These are phyloP conservation scores for Plagodis dolabraria DNA, from an alignment of 2,888 invertebrate species.

Conservation along the genomic window DNA sequence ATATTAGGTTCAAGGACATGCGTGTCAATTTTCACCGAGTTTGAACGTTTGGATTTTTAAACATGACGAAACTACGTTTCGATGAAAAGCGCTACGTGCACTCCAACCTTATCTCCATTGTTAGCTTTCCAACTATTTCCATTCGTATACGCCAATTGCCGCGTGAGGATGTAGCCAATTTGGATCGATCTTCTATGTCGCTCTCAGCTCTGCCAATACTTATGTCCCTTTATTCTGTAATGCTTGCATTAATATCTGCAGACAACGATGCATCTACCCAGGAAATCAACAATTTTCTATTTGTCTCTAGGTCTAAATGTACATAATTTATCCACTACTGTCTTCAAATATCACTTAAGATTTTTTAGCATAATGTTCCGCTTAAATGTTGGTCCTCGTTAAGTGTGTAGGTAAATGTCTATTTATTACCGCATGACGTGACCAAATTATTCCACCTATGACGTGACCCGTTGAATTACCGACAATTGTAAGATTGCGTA, in stretches of 20 bases:
- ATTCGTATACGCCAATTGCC: constrained; percentile 70
- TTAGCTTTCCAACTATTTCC: constrained; percentile 71
- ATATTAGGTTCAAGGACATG: too few species aligned
- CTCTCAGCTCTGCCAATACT: constrained; percentile 22
- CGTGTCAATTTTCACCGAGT: too few species aligned
- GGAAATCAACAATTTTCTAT: too few species aligned
- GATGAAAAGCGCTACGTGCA: too few species aligned
- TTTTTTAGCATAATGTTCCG: constrained; percentile 43
- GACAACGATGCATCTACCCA: too few species aligned
- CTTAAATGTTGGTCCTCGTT: constrained; percentile 41
- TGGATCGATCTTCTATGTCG: constrained; percentile 46
- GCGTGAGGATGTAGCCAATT: constrained; percentile 72
- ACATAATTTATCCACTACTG: too few species aligned
- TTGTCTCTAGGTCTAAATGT: too few species aligned
- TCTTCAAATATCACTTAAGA: constrained; percentile 19
- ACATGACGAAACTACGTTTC: too few species aligned
- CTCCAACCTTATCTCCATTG: constrained; percentile 50
- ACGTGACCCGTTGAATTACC: constrained; percentile 58
- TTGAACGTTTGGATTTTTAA: too few species aligned
- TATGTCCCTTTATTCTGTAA: not conserved
- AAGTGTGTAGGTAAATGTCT: constrained; percentile 54
- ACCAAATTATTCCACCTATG: constrained; percentile 43
- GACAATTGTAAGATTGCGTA: constrained; percentile 52
- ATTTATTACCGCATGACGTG: constrained; percentile 53
- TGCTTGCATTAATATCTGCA: not conserved